phyloP scores from a whole-genome alignment of 2,888 invertebrate genomes.

The Dinocampus coccinellae region DNA sequence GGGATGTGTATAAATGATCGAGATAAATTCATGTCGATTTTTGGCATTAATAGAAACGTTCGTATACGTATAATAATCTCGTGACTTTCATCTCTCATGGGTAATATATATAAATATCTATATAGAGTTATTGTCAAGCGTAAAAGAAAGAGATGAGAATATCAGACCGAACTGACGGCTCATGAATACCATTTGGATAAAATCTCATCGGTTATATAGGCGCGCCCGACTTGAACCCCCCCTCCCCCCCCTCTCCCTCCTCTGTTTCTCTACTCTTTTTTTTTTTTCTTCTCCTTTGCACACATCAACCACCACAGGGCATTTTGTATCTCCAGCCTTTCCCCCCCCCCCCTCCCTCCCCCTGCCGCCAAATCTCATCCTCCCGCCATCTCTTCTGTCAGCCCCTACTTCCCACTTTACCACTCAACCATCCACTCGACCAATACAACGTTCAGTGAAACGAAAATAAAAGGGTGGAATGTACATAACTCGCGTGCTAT shows the following conservation, averaged over 20 bases:
- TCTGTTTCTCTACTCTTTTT: too few species aligned
- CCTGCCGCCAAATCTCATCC: too few species aligned
- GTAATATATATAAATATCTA: conserved; percentile 21
- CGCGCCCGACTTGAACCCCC: conserved; percentile 41
- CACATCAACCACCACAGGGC: conserved; percentile 46
- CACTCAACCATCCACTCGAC: conserved; percentile 1
- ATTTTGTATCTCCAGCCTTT: conserved; percentile 42
- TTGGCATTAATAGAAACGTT: conserved; percentile 56
- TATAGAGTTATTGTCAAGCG: conserved; percentile 39
- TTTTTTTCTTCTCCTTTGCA: too few species aligned
- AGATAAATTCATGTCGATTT: conserved; percentile 43
- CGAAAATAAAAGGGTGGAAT: conserved; percentile 42
- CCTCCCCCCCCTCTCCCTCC: conserved; percentile 34
- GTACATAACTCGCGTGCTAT: conserved; percentile 37
- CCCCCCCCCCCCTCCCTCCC: too few species aligned
- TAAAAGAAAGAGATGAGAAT: conserved; percentile 22
- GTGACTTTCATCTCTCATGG: conserved; percentile 43
- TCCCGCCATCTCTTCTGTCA: too few species aligned
- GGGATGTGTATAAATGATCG: conserved; percentile 29
- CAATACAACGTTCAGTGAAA: conserved; percentile 32
- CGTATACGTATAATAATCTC: conserved; percentile 46
- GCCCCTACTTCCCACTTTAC: too few species aligned
- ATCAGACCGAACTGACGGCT: conserved; percentile 46
- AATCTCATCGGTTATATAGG: conserved; percentile 58
- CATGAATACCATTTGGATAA: conserved; percentile 65